These are phyloP conservation scores for Cactoblastis cactorum DNA, from an alignment of 2,888 invertebrate genomes.

Conservation along the genomic window DNA sequence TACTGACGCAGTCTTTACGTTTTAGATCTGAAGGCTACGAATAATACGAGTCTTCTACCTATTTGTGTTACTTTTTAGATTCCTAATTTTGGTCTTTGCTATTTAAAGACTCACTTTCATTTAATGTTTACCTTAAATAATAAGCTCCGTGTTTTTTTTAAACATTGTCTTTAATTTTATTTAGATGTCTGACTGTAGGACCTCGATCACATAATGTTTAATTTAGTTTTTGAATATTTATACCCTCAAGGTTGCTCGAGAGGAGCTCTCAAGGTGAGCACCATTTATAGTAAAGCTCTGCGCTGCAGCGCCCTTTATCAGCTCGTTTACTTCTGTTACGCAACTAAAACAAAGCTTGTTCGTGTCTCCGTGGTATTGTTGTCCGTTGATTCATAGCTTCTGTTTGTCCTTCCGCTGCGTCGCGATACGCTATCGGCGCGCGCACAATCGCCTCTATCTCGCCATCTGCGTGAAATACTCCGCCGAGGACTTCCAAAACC, in stretches of 20 bases:
- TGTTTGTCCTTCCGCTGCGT: conserved; percentile 58
- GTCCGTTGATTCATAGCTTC: conserved; percentile 61
- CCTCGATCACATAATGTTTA: too few species aligned
- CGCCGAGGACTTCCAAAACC: conserved; percentile 29
- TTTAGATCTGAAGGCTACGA: background rate
- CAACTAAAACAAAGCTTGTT: conserved; percentile 39
- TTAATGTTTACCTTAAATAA: too few species aligned
- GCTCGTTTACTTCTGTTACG: conserved; percentile 30
- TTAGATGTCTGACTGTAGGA: too few species aligned
- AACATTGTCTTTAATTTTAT: too few species aligned
- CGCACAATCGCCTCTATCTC: conserved; percentile 61
- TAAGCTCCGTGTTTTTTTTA: too few species aligned
- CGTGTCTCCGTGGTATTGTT: conserved; percentile 33
- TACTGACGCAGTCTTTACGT: background rate
- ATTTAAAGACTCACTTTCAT: too few species aligned
- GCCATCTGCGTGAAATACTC: conserved; percentile 74
- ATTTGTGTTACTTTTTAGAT: too few species aligned
- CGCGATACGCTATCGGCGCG: conserved; percentile 57
- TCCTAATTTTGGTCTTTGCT: too few species aligned
- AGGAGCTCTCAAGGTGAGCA: background rate
- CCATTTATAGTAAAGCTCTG: background rate
- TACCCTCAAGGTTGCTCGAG: background rate
- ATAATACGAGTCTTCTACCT: background rate
- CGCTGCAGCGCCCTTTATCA: conserved; percentile 2
- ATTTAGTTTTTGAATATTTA: too few species aligned